These are phyloP conservation scores for Petrocephalus schoutedeni DNA, from an alignment of 2,797 vertebrate genomes.

Conservation along the genomic window DNA sequence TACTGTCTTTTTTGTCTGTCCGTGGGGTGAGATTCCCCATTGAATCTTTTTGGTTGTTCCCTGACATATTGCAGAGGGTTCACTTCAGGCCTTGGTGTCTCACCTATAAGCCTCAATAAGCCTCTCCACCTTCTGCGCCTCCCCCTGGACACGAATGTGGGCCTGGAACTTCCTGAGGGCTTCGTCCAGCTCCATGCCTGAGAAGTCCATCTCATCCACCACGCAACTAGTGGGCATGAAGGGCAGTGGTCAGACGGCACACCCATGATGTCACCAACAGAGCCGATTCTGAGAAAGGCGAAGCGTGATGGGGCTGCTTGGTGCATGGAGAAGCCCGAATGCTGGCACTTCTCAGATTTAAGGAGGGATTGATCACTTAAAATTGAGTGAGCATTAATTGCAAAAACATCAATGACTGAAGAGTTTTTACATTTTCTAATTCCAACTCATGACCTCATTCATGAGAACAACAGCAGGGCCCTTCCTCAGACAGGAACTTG, in stretches of 20 bases:
- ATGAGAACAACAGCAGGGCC: not conserved
- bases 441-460: not conserved
- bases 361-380: not conserved
- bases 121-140: conserved; percentile 94
- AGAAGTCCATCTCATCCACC: conserved; percentile 97
- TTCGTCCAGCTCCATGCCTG: conserved; percentile 91
- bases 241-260: not conserved
- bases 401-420: not conserved
- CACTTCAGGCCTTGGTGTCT: not conserved
- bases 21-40: not conserved
- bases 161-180: conserved; percentile 97
- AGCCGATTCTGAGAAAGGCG: not conserved
- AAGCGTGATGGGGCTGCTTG: not conserved
- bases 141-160: conserved; percentile 94
- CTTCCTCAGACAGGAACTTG: not conserved
- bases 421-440: not conserved
- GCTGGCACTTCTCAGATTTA: not conserved
- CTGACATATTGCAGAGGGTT: not conserved
- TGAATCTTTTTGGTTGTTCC: not conserved
- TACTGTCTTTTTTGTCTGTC: not conserved
- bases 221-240: conserved; percentile 65
- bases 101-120: conserved; percentile 96
- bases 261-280: not conserved
- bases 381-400: not conserved
- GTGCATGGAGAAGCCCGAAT: not conserved